phyloP scores from a whole-genome alignment of 2,113 vertebrate genomes.

The Nycticebus coucang region DNA sequence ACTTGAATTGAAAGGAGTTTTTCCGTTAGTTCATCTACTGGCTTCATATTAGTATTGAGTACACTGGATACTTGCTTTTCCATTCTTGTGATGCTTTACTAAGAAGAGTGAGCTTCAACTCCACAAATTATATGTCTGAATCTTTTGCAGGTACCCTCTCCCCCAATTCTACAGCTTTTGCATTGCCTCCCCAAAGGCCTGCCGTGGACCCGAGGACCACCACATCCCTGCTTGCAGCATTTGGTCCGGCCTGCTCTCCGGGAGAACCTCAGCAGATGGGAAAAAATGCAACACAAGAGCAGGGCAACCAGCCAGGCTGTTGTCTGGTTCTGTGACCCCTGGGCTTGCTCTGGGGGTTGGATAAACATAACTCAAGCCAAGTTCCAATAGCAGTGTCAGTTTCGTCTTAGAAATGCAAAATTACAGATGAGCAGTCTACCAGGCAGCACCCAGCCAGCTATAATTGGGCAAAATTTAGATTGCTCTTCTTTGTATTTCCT shows the following conservation, averaged over 20 bases:
- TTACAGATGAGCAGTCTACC: not conserved
- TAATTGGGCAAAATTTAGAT: not conserved
- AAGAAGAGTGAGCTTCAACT: too few relatives aligned
- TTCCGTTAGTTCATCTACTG: too few relatives aligned
- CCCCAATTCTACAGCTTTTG: not conserved
- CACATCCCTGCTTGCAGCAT: rapidly evolving
- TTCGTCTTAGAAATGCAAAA: not conserved
- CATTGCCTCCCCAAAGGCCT: not conserved
- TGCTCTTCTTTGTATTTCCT: not conserved
- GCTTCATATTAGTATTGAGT: too few relatives aligned
- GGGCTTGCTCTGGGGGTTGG: not conserved
- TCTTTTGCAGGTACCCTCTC: not conserved
- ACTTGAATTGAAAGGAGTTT: too few relatives aligned
- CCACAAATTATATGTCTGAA: not conserved
- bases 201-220: not conserved
- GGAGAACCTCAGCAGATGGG: not conserved
- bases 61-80: too few relatives aligned
- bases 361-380: not conserved
- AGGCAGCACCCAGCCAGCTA: not conserved
- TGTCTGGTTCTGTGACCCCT: not conserved
- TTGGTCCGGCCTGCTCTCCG: not conserved
- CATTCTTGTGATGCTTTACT: too few relatives aligned
- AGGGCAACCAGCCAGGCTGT: not conserved
- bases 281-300: not conserved
- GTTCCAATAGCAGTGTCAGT: not conserved